Evolutionary conservation across 2,113 vertebrate species (phyloP).

Genomic region (Capreolus pygargus): DNA sequence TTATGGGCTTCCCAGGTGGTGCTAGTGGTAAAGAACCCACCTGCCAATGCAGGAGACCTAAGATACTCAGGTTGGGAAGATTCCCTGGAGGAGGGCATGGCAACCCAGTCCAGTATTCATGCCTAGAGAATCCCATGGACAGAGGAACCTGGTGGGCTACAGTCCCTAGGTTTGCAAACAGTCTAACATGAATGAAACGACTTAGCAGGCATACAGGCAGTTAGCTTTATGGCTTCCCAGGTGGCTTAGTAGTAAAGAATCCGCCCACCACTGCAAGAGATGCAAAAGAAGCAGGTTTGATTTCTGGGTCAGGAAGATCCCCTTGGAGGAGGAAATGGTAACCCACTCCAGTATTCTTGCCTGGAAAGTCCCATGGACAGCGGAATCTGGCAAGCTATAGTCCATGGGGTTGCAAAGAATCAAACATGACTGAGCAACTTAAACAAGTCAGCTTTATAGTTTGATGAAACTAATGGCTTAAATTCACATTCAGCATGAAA

Average conservation of each 20-base stretch:
- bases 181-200: accelerated
- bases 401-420: not conserved
- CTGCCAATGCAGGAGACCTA: not conserved
- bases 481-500: not conserved
- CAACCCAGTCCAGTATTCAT: not conserved
- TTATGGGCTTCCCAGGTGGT: not conserved
- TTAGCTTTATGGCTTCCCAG: not conserved
- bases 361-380: not conserved
- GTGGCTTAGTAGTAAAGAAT: not conserved
- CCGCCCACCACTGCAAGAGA: not conserved
- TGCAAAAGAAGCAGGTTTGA: not conserved
- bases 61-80: not conserved
- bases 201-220: not conserved
- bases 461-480: slow-evolving; percentile 39
- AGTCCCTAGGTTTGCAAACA: not conserved
- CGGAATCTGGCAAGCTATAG: not conserved
- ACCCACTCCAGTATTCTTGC: not conserved
- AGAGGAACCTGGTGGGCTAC: not conserved
- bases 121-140: not conserved
- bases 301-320: not conserved
- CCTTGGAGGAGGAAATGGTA: not conserved
- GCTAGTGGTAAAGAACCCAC: not conserved
- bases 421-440: not conserved
- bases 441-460: slow-evolving; percentile 30
- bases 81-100: not conserved